phyloP scores from a whole-genome alignment of 2,797 vertebrate species.

The Pelochelys cantorii region DNA sequence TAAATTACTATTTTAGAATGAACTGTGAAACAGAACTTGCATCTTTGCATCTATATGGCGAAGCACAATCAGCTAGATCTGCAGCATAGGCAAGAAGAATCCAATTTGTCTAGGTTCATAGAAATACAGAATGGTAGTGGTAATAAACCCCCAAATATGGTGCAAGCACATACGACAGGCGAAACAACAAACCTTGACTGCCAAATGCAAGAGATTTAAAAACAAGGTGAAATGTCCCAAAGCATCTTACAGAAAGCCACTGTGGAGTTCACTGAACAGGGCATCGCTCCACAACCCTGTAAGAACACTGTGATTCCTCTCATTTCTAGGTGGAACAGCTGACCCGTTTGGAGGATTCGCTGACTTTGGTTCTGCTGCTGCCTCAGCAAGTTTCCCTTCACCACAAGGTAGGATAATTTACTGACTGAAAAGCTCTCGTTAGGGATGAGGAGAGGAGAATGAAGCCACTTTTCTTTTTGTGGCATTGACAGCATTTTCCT shows the following conservation, averaged over 20 bases:
- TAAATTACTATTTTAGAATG: constrained; percentile 10
- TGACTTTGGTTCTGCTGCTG: constrained; percentile 90
- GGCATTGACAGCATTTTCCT: constrained; percentile 25
- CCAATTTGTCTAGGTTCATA: constrained; percentile 27
- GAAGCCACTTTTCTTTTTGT: background rate
- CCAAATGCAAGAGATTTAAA: background rate
- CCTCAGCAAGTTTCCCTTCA: constrained; percentile 85
- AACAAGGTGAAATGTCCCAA: background rate
- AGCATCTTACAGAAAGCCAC: background rate
- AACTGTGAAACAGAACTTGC: background rate
- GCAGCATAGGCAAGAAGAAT: constrained; percentile 22
- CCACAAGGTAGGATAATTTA: constrained; percentile 85
- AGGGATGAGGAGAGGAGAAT: background rate
- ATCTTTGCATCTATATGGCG: background rate
- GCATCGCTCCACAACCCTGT: background rate
- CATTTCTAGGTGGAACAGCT: constrained; percentile 79
- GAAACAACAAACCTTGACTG: constrained; percentile 22
- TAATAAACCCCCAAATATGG: constrained; percentile 7
- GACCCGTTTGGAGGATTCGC: constrained; percentile 94
- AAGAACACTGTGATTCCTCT: constrained; percentile 35
- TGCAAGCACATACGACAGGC: background rate
- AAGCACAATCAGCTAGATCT: background rate
- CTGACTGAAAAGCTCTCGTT: background rate
- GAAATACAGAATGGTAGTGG: background rate
- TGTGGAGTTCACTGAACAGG: background rate